A percentile compares a stretch with the other conserved stretches of the same genome.
These are phyloP conservation scores for Campopleginae sp. DNA, from an alignment of 2,888 invertebrate species.

Conservation along the genomic window DNA sequence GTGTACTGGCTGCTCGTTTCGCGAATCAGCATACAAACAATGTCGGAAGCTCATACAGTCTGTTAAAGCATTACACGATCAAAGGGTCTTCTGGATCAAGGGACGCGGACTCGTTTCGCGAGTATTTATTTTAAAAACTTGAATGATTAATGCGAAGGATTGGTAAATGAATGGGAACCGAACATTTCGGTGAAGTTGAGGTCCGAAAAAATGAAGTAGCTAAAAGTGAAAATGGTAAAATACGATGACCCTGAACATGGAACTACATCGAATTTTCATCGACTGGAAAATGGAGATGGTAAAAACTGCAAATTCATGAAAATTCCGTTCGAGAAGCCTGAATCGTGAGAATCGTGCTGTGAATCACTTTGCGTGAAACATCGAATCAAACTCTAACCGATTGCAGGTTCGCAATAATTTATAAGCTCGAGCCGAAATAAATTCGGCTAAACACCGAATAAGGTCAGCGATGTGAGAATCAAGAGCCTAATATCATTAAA, in stretches of 20 bases:
- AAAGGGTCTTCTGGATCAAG: neutral
- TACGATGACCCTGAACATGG: no score
- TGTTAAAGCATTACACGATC: neutral
- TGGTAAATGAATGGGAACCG: no score
- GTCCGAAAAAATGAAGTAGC: neutral
- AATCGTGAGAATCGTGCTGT: no score
- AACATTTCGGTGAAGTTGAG: no score
- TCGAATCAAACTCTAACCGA: neutral
- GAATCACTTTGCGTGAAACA: no score
- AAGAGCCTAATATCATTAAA: neutral
- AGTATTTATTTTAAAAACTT: neutral
- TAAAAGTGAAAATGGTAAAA: neutral
- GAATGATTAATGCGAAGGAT: neutral
- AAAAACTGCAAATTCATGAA: neutral
- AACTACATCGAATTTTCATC: no score
- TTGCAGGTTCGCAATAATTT: neutral
- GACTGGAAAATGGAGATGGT: neutral
- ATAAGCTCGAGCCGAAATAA: neutral
- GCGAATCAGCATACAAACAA: neutral
- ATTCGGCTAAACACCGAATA: neutral
- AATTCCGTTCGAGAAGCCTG: no score
- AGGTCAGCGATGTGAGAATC: neutral
- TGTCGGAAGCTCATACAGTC: neutral
- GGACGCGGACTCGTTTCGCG: neutral
- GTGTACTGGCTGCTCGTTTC: conserved; percentile 18